phyloP scores from a whole-genome alignment of 2,113 vertebrate species.

The Nettapus auritus region DNA sequence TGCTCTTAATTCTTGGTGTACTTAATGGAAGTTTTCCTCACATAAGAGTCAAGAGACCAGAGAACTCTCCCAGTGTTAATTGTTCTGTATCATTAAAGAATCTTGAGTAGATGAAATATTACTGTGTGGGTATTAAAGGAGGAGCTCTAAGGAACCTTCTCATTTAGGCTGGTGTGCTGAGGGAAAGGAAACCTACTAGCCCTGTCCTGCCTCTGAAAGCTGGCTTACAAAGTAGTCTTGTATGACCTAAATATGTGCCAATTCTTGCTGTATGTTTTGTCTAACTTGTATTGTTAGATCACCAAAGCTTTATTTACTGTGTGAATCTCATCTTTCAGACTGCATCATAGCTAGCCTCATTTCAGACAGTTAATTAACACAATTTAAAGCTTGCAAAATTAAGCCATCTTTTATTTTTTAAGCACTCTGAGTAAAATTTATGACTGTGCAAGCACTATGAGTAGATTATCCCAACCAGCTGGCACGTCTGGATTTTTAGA shows the following conservation, averaged over 20 bases:
- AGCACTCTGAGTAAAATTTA: not conserved
- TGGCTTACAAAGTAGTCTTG: not conserved
- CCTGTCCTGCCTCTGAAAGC: not conserved
- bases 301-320: not conserved
- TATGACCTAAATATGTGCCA: not conserved
- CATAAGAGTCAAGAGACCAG: not conserved
- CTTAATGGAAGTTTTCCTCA: not conserved
- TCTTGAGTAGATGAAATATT: not conserved
- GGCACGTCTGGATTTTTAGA: not conserved
- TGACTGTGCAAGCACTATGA: not conserved
- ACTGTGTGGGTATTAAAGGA: not conserved
- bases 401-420: not conserved
- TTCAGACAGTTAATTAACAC: not conserved
- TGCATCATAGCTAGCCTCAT: not conserved
- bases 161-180: not conserved
- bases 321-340: not conserved
- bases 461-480: not conserved
- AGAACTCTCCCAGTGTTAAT: not conserved
- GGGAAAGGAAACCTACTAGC: not conserved
- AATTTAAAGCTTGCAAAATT: not conserved
- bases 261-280: not conserved
- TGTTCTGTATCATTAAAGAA: not conserved
- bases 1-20: not conserved
- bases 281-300: not conserved
- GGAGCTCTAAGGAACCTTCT: not conserved